Evolutionary conservation across 2,888 invertebrate genomes (phyloP), one percentile per base, ranked within the genome.

Genomic region (Acanthopleura granulata): DNA sequence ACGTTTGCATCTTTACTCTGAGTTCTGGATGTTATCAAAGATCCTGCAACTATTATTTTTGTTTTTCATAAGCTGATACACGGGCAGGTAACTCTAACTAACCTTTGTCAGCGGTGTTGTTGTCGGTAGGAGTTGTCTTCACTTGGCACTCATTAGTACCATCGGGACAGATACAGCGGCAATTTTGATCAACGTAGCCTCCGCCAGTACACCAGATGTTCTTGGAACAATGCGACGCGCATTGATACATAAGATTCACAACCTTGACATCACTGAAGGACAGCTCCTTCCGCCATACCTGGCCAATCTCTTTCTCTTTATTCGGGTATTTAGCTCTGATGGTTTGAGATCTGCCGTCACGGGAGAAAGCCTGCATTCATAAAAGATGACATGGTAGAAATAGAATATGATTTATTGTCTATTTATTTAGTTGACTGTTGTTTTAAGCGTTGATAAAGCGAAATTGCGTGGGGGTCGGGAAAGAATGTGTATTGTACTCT

Each of bases 231-330:
- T 82, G 79, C 9, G 75, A 87, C 86, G 79, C 79, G 73, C 88
- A 88, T 14, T 82, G 79, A 74, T 88, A 88, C 85, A 88, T 86
- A 6, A 82, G 76, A 78, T 85, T 88, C 18, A 87, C 85, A 16
- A 83, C 80, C 62, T 87, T 82, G 14, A 87, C 85, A 74, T 88
- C 88, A 62, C 81, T 81, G 74, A 86, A 87, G 0, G 86, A 77
- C 62, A 88, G 76, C 66, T 87, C 86, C 75, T 88, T 88, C 61
- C 79, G 77, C 73, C 82, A 87, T 0, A 88, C 88, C 57, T 80
- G 77, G 1, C 87, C 88, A 49, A 88, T 87, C 25, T 74, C 75
- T 11, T 78, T 75, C 62, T 86, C 85, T 66, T 80, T 82, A 1
- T 78, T 73, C 11, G 77, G 50, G 73, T 86, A 82, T 50, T 78